Conservation (phyloP, 2,113 vertebrate genomes). For the Rhagologus leucostigma region DNA sequence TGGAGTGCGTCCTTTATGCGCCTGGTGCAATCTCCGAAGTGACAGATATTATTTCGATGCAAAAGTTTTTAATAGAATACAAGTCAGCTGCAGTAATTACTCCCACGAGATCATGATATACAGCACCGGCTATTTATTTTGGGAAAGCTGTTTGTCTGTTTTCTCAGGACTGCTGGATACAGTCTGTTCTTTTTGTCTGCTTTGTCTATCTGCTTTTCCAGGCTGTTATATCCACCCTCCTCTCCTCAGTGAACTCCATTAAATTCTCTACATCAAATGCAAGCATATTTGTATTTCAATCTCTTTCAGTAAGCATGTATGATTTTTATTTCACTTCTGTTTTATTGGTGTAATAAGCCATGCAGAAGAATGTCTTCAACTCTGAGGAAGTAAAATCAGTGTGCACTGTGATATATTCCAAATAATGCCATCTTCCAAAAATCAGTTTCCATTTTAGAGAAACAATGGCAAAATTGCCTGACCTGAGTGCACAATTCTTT, state of each 20-base stretch:
- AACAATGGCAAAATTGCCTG: neutral
- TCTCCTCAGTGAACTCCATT: neutral
- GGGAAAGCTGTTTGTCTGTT: neutral
- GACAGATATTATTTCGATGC: neutral
- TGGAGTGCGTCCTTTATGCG: accelerated
- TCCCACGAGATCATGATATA: neutral
- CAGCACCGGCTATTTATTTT: neutral
- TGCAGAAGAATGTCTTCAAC: neutral
- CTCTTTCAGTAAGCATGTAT: neutral
- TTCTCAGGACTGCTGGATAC: neutral
- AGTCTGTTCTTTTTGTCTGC: neutral
- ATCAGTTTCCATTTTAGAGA: neutral
- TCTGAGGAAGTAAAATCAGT: neutral
- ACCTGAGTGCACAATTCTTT: neutral
- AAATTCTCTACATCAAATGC: neutral
- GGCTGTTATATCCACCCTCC: neutral
- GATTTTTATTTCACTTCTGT: neutral
- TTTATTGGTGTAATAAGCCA: neutral
- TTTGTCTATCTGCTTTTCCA: neutral
- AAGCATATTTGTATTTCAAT: neutral
- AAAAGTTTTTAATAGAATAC: neutral
- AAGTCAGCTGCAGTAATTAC: slow-evolving; percentile 1
- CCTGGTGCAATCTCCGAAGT: neutral
- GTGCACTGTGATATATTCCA: neutral
- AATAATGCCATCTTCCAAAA: neutral